Evolutionary conservation across 2,797 vertebrate genomes (phyloP), one percentile per base, ranked within the genome.

Genomic region (Presbytis comata): DNA sequence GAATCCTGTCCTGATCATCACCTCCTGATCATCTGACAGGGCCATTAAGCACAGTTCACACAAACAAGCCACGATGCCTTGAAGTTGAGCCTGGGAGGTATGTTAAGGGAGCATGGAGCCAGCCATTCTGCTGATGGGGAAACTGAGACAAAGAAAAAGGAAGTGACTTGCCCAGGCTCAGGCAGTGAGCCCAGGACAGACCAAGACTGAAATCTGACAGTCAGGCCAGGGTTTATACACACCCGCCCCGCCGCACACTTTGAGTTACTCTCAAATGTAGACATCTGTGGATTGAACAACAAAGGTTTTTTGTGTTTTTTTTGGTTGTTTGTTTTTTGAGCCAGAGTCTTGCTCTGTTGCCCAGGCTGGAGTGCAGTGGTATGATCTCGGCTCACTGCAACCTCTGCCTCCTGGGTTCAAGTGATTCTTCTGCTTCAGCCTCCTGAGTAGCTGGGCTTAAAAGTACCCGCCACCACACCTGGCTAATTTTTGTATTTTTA

Each of bases 141-240:
- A 96, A 92, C 75, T 78, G 81, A 96, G 85, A n/a, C 53, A 86
- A 70, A 84, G 21, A 80, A 13, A 93, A 90, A 83, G 64, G n/a
- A 87, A 74, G 17, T 67, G 64, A 93, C 24, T 94, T 92, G 22
- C 14, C 16, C 36, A 61, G 39, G 48, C 33, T 19, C 28, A 84
- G 92, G 76, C 75, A 92, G 72, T 36, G 17, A 92, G 33, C 13
- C 70, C 33, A 70, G 57, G 46, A 70, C 24, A 92, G 85, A 86
- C 16, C 16, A 46, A 79, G 26, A 61, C 3, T 91, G 55, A 85
- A 95, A 92, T 91, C 14, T 85, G 55, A 67, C 24, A 83, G 64
- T 84, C 81, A 70, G 39, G 22, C 41, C 36, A 64, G 11, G 33
- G 61, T 33, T 64, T 64, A 44, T 33, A 22, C 67, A 41, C 48